phyloP scores from a whole-genome alignment of 2,113 vertebrate species.

The Potamarius usumacintae region DNA sequence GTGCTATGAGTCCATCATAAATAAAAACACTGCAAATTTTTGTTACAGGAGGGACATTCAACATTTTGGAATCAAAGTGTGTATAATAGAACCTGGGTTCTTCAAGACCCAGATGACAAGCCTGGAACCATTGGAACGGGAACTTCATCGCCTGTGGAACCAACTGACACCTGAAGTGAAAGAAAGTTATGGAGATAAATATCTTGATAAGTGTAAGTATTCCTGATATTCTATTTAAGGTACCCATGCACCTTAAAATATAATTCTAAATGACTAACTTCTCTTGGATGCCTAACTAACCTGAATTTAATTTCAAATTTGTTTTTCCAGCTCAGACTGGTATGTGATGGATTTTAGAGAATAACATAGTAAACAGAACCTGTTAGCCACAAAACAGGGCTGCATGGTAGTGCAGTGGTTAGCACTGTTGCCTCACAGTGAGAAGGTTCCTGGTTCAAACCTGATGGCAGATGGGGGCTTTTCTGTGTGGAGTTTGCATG shows the following conservation, averaged over 20 bases:
- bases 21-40: background rate
- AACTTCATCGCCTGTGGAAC: conserved; percentile 82
- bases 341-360: background rate
- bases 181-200: conserved; percentile 84
- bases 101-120: conserved; percentile 85
- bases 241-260: background rate
- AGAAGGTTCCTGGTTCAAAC: too few relatives aligned
- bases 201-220: conserved; percentile 82
- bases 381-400: background rate
- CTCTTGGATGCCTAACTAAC: background rate
- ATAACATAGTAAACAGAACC: background rate
- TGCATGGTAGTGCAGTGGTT: too few relatives aligned
- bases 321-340: background rate
- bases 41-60: conserved; percentile 81
- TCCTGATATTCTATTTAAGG: background rate
- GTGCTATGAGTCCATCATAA: too few relatives aligned
- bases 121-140: conserved; percentile 74
- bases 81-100: conserved; percentile 91
- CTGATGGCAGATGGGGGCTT: too few relatives aligned
- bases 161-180: conserved; percentile 77
- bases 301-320: background rate
- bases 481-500: too few relatives aligned
- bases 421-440: too few relatives aligned
- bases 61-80: conserved; percentile 85
- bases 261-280: background rate